Evolutionary conservation across 1,140 invertebrate species (phyloP).

Genomic region (Rhynchophorus ferrugineus): DNA sequence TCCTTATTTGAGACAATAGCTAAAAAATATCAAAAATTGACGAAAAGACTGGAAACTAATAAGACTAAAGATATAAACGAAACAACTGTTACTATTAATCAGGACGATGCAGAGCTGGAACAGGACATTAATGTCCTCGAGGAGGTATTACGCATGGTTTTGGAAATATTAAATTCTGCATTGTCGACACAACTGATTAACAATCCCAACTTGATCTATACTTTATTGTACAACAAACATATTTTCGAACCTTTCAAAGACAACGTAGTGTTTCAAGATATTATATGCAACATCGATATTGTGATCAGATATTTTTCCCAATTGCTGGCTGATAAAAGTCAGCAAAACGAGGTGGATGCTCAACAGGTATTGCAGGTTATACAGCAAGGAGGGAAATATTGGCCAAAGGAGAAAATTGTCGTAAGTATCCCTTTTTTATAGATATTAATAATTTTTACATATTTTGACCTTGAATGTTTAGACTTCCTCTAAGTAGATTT

Average conservation of each 20-base stretch:
- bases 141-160: constrained; percentile 91
- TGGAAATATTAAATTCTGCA: constrained; percentile 94
- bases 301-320: constrained; percentile 50
- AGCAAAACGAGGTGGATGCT: constrained; percentile 62
- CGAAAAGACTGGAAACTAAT: constrained; percentile 27
- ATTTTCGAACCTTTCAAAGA: constrained; percentile 81
- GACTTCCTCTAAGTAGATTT: too few relatives aligned
- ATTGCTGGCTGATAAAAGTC: constrained; percentile 32
- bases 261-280: constrained; percentile 88
- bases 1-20: constrained; percentile 82
- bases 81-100: constrained; percentile 9
- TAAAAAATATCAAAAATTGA: constrained; percentile 54
- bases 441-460: too few relatives aligned
- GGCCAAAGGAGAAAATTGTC: constrained; percentile 85
- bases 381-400: constrained; percentile 77
- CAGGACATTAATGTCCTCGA: constrained; percentile 92
- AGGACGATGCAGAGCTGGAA: constrained; percentile 47
- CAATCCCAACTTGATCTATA: constrained; percentile 94
- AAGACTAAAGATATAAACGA: constrained; percentile 34
- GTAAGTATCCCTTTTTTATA: constrained; percentile 50
- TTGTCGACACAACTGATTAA: constrained; percentile 78
- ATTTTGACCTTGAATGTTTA: too few relatives aligned
- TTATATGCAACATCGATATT: constrained; percentile 93
- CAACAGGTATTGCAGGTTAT: constrained; percentile 79
- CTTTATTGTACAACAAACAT: constrained; percentile 87